phyloP scores from a whole-genome alignment of 2,113 vertebrate species.

The Saguinus midas region DNA sequence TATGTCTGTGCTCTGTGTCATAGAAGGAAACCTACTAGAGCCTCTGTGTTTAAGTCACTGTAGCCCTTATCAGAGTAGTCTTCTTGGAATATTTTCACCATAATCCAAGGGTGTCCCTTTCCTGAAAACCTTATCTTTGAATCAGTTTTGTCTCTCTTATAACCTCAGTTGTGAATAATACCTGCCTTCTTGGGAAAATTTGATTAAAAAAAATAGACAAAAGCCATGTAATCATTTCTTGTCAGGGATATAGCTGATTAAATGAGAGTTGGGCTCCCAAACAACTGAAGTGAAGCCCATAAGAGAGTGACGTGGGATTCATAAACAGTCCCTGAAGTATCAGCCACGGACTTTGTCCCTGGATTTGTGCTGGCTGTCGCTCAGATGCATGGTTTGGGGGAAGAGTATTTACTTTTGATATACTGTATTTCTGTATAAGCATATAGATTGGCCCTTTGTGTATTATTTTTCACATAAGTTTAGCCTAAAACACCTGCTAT shows the following conservation, averaged over 20 bases:
- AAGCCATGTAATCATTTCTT: neutral
- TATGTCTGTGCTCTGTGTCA: neutral
- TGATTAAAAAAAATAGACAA: neutral
- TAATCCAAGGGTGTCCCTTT: neutral
- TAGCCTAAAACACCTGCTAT: neutral
- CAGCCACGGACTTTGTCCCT: neutral
- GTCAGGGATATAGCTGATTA: neutral
- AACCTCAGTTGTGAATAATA: neutral
- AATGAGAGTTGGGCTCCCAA: neutral
- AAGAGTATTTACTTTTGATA: neutral
- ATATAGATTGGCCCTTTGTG: neutral
- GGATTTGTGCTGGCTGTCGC: neutral
- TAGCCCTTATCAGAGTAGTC: neutral
- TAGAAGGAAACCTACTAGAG: neutral
- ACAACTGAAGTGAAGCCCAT: neutral
- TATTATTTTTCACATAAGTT: neutral
- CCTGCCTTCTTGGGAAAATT: neutral
- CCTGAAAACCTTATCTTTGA: neutral
- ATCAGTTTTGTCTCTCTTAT: neutral
- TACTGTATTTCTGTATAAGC: rapidly evolving
- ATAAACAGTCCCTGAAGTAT: neutral
- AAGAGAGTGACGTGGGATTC: neutral
- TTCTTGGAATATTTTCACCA: neutral
- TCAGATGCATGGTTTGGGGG: neutral
- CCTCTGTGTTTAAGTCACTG: neutral